phyloP scores from a whole-genome alignment of 2,888 invertebrate species.

The Sinopyrophorus schimmeli region DNA sequence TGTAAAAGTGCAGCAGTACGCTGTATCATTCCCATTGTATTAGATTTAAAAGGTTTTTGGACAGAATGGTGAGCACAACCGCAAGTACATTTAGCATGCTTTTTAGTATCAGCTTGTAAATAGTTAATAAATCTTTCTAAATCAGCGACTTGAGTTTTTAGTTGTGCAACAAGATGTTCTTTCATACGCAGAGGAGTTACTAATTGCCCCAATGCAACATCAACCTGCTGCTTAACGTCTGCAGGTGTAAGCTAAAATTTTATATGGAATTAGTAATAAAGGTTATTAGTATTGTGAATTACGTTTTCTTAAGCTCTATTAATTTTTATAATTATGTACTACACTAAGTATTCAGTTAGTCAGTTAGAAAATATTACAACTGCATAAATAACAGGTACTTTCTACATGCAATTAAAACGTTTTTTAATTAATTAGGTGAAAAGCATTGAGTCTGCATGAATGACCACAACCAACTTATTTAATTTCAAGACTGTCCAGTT shows the following conservation, averaged over 20 bases:
- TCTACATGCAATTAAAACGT: too few species aligned
- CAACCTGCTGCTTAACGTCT: conserved; percentile 85
- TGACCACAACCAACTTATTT: background rate
- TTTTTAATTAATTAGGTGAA: background rate
- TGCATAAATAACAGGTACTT: too few species aligned
- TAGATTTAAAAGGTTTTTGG: conserved; percentile 54
- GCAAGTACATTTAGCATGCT: conserved; percentile 54
- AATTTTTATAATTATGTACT: too few species aligned
- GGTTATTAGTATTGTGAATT: too few species aligned
- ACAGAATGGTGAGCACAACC: conserved; percentile 56
- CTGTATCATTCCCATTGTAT: conserved; percentile 77
- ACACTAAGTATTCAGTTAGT: too few species aligned
- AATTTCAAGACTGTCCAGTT: conserved; percentile 49
- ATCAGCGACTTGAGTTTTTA: conserved; percentile 96
- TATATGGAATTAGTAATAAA: too few species aligned
- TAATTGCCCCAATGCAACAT: conserved; percentile 86
- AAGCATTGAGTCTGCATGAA: too few species aligned
- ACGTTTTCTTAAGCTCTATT: too few species aligned
- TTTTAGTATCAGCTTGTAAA: conserved; percentile 78
- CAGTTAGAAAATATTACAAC: too few species aligned
- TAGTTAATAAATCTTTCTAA: conserved; percentile 96
- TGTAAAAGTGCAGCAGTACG: conserved; percentile 88
- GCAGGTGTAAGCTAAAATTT: conserved; percentile 67
- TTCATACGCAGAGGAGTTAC: conserved; percentile 94
- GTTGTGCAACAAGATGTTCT: conserved; percentile 91